phyloP scores from a whole-genome alignment of 2,113 vertebrate species.

The Aplodontia rufa region DNA sequence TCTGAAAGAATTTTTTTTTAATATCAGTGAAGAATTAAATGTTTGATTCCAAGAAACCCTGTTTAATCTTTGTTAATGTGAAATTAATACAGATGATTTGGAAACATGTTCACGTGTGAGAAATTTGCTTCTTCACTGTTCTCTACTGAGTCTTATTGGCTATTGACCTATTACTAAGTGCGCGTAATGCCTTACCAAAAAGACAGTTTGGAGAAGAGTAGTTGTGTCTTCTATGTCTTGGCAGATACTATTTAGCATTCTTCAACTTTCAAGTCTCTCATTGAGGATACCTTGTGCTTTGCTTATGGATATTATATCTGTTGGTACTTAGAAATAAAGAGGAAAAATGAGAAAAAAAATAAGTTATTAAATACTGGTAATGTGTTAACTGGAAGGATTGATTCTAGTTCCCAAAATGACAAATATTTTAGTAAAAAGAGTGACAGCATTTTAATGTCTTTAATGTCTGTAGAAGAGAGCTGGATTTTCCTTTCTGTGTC shows the following conservation, averaged over 20 bases:
- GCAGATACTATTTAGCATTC: not conserved
- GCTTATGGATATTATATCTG: not conserved
- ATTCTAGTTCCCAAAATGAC: not conserved
- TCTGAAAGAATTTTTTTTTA: conserved; percentile 56
- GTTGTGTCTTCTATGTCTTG: not conserved
- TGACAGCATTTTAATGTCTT: not conserved
- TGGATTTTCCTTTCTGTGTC: not conserved
- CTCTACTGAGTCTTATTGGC: not conserved
- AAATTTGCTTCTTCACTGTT: not conserved
- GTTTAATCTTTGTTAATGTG: conserved; percentile 39
- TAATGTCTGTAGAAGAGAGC: not conserved
- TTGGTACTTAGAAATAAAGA: not conserved
- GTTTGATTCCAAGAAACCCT: conserved; percentile 37
- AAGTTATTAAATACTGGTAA: not conserved
- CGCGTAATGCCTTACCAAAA: not conserved
- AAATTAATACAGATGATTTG: not conserved
- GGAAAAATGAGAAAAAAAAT: not conserved
- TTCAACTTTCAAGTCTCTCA: not conserved
- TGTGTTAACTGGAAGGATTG: not conserved
- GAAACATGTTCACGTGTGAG: conserved; percentile 13
- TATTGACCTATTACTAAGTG: not conserved
- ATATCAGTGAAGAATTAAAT: conserved; percentile 36
- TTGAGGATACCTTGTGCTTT: not conserved
- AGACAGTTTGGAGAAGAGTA: not conserved
- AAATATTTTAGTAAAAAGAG: not conserved